Evolutionary conservation across 2,888 invertebrate genomes (phyloP).

Genomic region (Ectobius pallidus): DNA sequence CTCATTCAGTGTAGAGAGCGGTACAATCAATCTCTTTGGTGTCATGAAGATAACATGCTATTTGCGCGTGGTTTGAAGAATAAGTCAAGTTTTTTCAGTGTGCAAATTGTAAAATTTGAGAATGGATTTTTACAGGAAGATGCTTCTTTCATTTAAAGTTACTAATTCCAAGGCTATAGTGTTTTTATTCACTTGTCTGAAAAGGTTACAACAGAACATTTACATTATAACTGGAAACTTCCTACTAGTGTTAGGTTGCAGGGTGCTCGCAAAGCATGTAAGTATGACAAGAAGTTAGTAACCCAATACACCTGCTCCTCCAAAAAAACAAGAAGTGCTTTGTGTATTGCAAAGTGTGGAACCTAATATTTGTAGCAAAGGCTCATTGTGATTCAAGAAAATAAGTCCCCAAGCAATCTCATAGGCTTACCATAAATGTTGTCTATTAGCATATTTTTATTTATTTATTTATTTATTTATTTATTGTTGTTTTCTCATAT

Average conservation of each 20-base stretch:
- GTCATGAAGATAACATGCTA: no score
- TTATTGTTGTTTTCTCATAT: no score
- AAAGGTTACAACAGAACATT: slow-evolving; percentile 14
- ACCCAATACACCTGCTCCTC: neutral
- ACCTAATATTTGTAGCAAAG: neutral
- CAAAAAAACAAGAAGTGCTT: neutral
- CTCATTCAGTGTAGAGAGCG: no score
- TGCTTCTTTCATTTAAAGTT: slow-evolving; percentile 1
- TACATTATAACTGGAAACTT: slow-evolving; percentile 1
- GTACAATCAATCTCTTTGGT: no score
- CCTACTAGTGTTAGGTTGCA: slow-evolving; percentile 17
- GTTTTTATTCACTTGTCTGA: neutral
- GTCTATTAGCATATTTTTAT: no score
- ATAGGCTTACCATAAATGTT: neutral
- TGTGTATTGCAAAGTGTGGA: neutral
- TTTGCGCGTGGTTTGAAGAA: no score
- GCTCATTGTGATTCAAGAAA: neutral
- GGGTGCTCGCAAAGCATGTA: slow-evolving; percentile 9
- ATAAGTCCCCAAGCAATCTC: neutral
- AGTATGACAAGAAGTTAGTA: slow-evolving; percentile 13
- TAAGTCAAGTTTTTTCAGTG: no score
- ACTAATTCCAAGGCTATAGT: slow-evolving; percentile 10
- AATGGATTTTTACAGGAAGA: no score
- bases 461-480: no score
- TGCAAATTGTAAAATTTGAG: no score